Evolutionary conservation across 2,113 vertebrate species (phyloP).

Genomic region (Proterorhinus semilunaris): DNA sequence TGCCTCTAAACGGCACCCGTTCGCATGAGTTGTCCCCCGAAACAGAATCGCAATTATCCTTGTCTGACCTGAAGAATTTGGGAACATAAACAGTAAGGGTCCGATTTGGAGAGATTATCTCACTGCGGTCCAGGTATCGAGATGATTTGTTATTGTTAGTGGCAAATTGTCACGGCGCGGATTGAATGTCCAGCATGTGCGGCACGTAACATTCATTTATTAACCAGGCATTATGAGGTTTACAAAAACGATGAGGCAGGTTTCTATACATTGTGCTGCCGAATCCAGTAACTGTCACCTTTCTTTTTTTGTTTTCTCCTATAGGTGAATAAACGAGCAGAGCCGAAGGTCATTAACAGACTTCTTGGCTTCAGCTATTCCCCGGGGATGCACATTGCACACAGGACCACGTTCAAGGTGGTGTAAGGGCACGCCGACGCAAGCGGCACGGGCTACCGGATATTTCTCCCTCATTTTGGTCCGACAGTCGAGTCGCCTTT

Average conservation of each 20-base stretch:
- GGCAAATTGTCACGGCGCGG: too few relatives aligned
- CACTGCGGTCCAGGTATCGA: not conserved
- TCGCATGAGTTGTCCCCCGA: not conserved
- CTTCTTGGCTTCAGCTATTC: slow-evolving; percentile 26
- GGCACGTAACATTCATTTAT: too few relatives aligned
- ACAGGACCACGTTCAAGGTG: slow-evolving; percentile 41
- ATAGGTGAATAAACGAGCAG: slow-evolving; percentile 38
- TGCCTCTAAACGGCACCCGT: not conserved
- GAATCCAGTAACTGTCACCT: too few relatives aligned
- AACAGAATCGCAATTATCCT: not conserved
- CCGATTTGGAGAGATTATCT: not conserved
- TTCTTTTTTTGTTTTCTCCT: slow-evolving; percentile 28
- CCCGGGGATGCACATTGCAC: slow-evolving; percentile 25
- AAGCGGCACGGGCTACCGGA: slow-evolving; percentile 11
- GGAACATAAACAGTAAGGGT: not conserved
- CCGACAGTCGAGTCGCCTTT: slow-evolving; percentile 22
- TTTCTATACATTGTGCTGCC: too few relatives aligned
- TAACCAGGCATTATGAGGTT: too few relatives aligned
- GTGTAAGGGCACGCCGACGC: slow-evolving; percentile 15
- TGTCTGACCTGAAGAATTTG: not conserved
- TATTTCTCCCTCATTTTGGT: slow-evolving; percentile 26
- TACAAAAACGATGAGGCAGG: too few relatives aligned
- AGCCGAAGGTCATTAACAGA: slow-evolving; percentile 48
- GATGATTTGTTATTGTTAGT: not conserved
- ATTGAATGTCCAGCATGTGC: too few relatives aligned